Base-by-base conservation (phyloP, 2,113 vertebrate genomes). In the Myanophis thanlyinensis region DNA sequence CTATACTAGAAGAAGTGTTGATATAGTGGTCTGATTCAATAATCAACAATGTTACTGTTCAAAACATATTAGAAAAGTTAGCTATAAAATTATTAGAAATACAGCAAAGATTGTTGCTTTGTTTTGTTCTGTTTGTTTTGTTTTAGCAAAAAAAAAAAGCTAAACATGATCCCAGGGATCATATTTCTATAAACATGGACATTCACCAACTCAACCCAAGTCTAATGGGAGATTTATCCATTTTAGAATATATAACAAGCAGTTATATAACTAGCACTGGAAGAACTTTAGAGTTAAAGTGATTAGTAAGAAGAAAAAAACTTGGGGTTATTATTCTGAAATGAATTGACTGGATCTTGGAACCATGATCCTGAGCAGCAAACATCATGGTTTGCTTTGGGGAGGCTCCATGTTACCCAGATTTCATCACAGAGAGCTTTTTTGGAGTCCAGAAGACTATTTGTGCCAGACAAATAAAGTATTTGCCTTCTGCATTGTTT, bases 401-500 rank as follows among this genome's bases (percentile, higher is more conserved):
- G 93, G 93, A 93, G 93, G 95, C 92, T 95, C 96, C 94, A 94
- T 86, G 25, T 52, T 93, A 91, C 93, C 96, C 94, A 95, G 92
- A 95, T 96, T 96, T 93, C 91, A 96, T 94, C 93, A 94, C 92
- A 96, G 93, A 89, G 92, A 92, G 96, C 94, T 94, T 95, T 94
- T 94, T 97, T 97, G 97, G 96, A 95, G 97, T 97, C 94, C 95
- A 1, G 0, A 54, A 73, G 93, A 15, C 95, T 96, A 94, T 97
- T 97, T 96, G 93, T 96, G 96, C 95, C 96, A 96, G 95, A 93
- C 0, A 85, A 95, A 95, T 93, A 95, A 96, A 97, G 94, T 96
- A 94, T 96, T 95, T 96, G 95, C 95, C 96, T 97, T 97, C 94
- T 95, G 96, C 95, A 94, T 88, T 59, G 46, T 97, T 97, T 96